Evolutionary conservation across 2,888 invertebrate species (phyloP), one percentile per base, ranked within the genome.

Genomic region (Tachystola acroxantha): DNA sequence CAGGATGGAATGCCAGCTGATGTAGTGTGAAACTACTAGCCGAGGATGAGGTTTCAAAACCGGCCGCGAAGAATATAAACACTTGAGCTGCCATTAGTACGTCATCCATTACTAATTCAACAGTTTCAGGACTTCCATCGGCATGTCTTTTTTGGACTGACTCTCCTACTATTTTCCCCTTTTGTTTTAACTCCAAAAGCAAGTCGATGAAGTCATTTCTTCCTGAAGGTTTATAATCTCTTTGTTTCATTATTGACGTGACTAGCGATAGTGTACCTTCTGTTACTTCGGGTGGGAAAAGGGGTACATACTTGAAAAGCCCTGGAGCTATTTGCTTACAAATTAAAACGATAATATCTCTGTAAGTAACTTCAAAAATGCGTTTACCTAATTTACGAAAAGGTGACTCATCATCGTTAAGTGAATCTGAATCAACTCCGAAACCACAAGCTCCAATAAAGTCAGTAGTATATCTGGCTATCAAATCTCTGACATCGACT

Each of bases 1-100:
- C 63, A 2, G 64, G 66, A 40, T 76, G 49, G 12, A 52, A 56
- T 1, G 78, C 75, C 1, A 79, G 50, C 30, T 57, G 52, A 29
- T 73, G 70, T 1, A 70, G 39, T 3, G 63, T 54, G 24, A 60
- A 70, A 42, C 68, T 68, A 10, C 70, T 58, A 1, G 68, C 51
- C 1, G 68, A 59, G 3, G 76, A 69, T 0, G 63, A 64, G 1
- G 64, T 60, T 39, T 64, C 64, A 32, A 59, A 62, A 0, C 66
- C 65, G 12, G 59, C 66, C 7, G 40, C 44, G 25, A 46, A 46
- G 35, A 46, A 46, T 6, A 42, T 24, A 7, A 43, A 43, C 10
- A 37, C 36, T 27, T 45, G 45, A 0, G 42, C 39, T 0, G 39
- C 37, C 19, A 41, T 37, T 10, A 41, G 19, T 2, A 19, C 25